Conservation (phyloP, 2,888 invertebrate genomes). For the Diplolepis rosae region DNA sequence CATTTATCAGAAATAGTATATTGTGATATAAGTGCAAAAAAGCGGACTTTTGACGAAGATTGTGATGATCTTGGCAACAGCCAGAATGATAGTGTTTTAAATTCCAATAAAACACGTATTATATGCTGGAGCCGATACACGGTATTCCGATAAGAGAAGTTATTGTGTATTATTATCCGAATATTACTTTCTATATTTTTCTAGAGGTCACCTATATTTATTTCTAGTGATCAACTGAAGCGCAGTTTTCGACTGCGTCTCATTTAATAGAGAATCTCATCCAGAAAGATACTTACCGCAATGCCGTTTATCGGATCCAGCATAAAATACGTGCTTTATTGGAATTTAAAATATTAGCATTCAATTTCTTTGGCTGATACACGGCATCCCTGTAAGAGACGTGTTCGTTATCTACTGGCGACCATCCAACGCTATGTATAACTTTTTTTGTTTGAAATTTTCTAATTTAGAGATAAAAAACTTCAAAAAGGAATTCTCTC, state of each 20-base stretch:
- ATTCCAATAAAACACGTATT: slow-evolving; percentile 31
- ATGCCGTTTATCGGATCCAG: slow-evolving; percentile 34
- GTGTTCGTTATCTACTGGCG: slow-evolving; percentile 38
- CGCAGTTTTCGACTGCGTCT: background rate
- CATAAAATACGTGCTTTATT: slow-evolving; percentile 34
- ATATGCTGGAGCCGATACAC: slow-evolving; percentile 30
- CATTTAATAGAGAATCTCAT: background rate
- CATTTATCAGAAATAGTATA: too few relatives aligned
- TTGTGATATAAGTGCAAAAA: too few relatives aligned
- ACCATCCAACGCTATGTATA: slow-evolving; percentile 38
- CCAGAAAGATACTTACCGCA: slow-evolving; percentile 5
- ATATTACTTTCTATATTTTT: background rate
- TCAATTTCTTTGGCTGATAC: slow-evolving; percentile 33
- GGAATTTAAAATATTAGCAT: slow-evolving; percentile 24
- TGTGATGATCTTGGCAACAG: too few relatives aligned
- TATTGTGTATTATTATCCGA: background rate
- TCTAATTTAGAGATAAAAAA: background rate
- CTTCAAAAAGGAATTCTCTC: background rate
- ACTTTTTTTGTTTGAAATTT: background rate
- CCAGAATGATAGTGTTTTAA: too few relatives aligned
- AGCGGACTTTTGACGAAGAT: too few relatives aligned
- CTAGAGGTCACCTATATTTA: background rate
- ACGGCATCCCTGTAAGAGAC: slow-evolving; percentile 37
- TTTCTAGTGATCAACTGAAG: background rate
- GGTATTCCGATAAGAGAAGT: slow-evolving; percentile 31